phyloP scores from a whole-genome alignment of 1,140 invertebrate species.

The Phenacoccus solenopsis region DNA sequence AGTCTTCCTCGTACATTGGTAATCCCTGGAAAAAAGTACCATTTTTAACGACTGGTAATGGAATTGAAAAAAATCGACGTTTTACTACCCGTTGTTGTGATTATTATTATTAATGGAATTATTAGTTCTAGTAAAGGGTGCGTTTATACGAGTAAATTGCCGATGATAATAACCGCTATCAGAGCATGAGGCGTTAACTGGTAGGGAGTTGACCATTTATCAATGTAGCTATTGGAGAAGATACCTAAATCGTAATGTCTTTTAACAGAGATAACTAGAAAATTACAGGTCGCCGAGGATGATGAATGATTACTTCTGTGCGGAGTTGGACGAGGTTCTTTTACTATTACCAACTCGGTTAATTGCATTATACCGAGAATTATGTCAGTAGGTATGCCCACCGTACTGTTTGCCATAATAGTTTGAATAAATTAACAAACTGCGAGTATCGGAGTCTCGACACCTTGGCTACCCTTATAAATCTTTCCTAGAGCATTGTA shows the following conservation, averaged over 20 bases:
- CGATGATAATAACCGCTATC: not conserved
- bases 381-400: too few relatives aligned
- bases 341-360: too few relatives aligned
- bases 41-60: not conserved
- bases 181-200: slow-evolving; percentile 1
- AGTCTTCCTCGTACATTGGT: too few relatives aligned
- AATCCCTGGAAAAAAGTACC: not conserved
- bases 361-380: too few relatives aligned
- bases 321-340: too few relatives aligned
- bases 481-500: too few relatives aligned
- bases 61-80: not conserved
- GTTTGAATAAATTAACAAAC: too few relatives aligned
- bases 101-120: slow-evolving; percentile 4
- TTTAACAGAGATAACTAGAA: not conserved
- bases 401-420: too few relatives aligned
- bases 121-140: not conserved
- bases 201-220: slow-evolving; percentile 1
- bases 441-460: too few relatives aligned
- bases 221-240: not conserved
- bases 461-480: too few relatives aligned
- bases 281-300: not conserved
- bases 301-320: not conserved
- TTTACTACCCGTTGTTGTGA: not conserved
- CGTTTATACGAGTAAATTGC: not conserved
- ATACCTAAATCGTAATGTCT: not conserved